Conservation (phyloP, 2,888 invertebrate genomes). For the Labia minor region DNA sequence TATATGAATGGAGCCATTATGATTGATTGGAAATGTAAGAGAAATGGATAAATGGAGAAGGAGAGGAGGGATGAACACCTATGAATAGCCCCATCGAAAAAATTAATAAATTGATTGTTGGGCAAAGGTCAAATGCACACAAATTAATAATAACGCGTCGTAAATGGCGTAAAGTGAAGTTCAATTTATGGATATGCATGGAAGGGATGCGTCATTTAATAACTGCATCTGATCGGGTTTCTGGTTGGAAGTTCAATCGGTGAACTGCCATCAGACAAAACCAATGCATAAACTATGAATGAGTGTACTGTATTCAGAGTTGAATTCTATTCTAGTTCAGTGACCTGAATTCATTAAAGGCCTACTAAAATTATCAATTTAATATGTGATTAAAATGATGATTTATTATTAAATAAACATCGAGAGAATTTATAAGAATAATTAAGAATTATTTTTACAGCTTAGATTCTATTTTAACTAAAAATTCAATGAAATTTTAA, state of each 20-base stretch:
- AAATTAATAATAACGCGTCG: neutral
- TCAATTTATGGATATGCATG: neutral
- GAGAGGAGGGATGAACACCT: neutral
- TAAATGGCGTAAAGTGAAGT: neutral
- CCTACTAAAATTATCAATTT: too few species aligned
- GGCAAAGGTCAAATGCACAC: neutral
- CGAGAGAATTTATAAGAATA: too few species aligned
- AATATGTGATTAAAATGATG: too few species aligned
- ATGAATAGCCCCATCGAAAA: neutral
- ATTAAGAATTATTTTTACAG: neutral
- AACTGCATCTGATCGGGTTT: too few species aligned
- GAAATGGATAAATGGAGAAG: neutral
- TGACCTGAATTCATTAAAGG: neutral
- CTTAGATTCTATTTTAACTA: neutral
- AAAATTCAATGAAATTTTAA: neutral
- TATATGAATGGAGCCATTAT: too few species aligned
- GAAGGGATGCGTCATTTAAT: too few species aligned
- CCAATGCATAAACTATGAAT: neutral
- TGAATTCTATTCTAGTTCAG: neutral
- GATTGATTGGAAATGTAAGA: neutral
- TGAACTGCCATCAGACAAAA: neutral
- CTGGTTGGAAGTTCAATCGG: too few species aligned
- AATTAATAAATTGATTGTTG: neutral
- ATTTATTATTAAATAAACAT: too few species aligned
- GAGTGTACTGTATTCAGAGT: neutral